A percentile compares a stretch with the other conserved stretches of the same genome.
phyloP scores from a whole-genome alignment of 1,140 invertebrate species.

The Marisa cornuarietis region DNA sequence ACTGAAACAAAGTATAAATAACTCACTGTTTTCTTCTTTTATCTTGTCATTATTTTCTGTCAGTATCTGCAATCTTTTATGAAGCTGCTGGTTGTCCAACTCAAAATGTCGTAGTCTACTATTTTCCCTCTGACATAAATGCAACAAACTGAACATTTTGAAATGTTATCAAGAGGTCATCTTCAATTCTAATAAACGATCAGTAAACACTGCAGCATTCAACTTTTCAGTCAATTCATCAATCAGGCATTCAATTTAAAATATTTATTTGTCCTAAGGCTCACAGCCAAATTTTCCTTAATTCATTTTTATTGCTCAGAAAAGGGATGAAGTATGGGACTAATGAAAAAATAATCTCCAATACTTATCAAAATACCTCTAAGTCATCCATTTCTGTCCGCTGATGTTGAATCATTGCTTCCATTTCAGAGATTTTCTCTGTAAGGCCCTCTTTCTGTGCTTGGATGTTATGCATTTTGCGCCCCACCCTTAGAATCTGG shows the following conservation, averaged over 20 bases:
- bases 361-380: not conserved
- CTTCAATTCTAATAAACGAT: no score
- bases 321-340: no score
- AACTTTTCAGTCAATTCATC: no score
- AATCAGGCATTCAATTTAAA: no score
- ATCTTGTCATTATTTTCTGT: conserved; percentile 21
- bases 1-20: not conserved
- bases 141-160: not conserved
- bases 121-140: conserved; percentile 13
- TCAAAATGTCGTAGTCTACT: conserved; percentile 17
- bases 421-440: conserved; percentile 16
- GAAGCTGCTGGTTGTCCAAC: conserved; percentile 13
- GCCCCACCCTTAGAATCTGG: conserved; percentile 6
- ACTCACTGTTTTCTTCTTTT: conserved; percentile 23
- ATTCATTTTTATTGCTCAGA: no score
- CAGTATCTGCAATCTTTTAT: conserved; percentile 8
- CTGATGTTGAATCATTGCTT: conserved; percentile 21
- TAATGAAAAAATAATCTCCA: no score
- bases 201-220: no score
- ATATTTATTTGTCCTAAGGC: no score
- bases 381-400: conserved; percentile 20
- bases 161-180: no score
- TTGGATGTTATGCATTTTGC: not conserved
- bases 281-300: no score
- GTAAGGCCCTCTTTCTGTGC: conserved; percentile 5